These are phyloP conservation scores for Alfaro cultratus DNA, from an alignment of 2,797 vertebrate genomes.

Conservation along the genomic window DNA sequence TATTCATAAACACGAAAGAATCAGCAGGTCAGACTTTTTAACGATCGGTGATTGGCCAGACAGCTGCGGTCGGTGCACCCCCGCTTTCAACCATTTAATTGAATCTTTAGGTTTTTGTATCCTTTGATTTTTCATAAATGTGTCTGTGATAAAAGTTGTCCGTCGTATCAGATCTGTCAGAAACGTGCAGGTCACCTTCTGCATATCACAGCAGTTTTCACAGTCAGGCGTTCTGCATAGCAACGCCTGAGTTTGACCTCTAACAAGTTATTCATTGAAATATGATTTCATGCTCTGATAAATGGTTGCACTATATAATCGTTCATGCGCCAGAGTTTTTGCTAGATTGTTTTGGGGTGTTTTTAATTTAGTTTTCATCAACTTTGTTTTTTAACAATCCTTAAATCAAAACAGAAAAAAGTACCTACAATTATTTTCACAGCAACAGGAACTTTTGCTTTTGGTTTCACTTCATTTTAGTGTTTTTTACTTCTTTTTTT, in stretches of 20 bases:
- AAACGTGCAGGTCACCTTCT: not conserved
- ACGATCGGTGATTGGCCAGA: too few relatives aligned
- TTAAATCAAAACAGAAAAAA: not conserved
- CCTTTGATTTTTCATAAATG: not conserved
- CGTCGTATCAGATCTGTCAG: not conserved
- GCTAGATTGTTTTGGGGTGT: not conserved
- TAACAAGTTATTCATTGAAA: not conserved
- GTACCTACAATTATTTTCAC: not conserved
- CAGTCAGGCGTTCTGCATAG: not conserved
- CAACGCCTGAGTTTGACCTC: not conserved
- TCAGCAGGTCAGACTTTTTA: too few relatives aligned
- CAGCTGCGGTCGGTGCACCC: too few relatives aligned
- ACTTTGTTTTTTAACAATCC: not conserved
- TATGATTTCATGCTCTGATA: not conserved
- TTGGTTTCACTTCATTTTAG: not conserved
- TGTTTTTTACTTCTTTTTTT: not conserved
- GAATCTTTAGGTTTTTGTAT: not conserved
- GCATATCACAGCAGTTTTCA: not conserved
- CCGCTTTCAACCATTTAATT: not conserved
- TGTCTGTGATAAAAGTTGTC: not conserved
- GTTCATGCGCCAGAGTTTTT: not conserved
- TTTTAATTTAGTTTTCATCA: not conserved
- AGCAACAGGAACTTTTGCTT: not conserved
- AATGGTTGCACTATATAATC: not conserved
- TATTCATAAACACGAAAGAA: too few relatives aligned